Evolutionary conservation across 2,888 invertebrate species (phyloP), one percentile per base, ranked within the genome.

Genomic region (Suillia variegata): DNA sequence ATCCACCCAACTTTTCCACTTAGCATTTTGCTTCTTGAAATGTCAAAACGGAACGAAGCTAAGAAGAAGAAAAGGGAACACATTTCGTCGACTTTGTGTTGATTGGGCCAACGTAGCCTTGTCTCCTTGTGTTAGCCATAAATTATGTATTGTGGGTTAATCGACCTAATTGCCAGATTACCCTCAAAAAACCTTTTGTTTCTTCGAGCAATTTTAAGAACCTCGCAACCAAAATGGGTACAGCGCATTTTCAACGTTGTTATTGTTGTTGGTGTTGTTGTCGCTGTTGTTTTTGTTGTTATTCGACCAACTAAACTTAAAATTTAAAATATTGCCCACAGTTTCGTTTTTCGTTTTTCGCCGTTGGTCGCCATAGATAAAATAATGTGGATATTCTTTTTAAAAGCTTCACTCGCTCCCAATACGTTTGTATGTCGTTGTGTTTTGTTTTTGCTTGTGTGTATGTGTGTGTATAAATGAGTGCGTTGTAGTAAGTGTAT

Each of bases 161-260:
- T 47, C 60, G 56, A 53, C 56, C 56, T 56, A 56, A 60, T 59
- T 59, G 54, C 50, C 54, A 59, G 54, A 54, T 59, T 54, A 54
- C 51, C 48, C 54, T 52, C 48, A 52, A 54, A 54, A 47, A 17
- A 54, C 22, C 48, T 54, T 58, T 38, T 22, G 38, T 38, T 38
- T 13, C 26, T 26, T 26, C n/a, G n/a, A 10, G 26, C 26, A 26
- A 26, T 26, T 26, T 26, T 26, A 26, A 10, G 26, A 26, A 26
- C 26, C 6, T 6, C 26, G 10, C 26, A n/a, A n/a, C n/a, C n/a
- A n/a, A n/a, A n/a, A 26, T 26, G 26, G 38, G 31, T 12, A 38
- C 38, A 38, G 38, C 31, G 31, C 31, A 31, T 5, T 12, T n/a
- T n/a, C n/a, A n/a, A n/a, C n/a, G n/a, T n/a, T n/a, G n/a, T n/a